Evolutionary conservation across 2,113 vertebrate genomes (phyloP), one percentile per base, ranked within the genome.

Genomic region (Tinamus guttatus): DNA sequence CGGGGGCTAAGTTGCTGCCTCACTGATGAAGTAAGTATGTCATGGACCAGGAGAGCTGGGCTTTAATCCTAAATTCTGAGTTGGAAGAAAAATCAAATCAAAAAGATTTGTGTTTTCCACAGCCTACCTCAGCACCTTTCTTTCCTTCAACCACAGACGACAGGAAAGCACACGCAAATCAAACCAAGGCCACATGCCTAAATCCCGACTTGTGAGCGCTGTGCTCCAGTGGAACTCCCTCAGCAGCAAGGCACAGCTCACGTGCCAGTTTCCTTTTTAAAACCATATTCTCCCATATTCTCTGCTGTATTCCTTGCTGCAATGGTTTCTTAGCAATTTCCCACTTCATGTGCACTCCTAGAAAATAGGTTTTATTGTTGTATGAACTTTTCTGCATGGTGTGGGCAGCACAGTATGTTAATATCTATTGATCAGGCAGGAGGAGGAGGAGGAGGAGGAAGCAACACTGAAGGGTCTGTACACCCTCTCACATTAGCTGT

Each of bases 181-280:
- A 87, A 79, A 27, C 9, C 1, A 1, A 76, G 49, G 49, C 41
- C 40, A 43, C 0, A 18, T 21, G 30, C 40, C 22, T 30, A 65
- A 64, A 54, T 24, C 8, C 49, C 9, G 49, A 27, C 22, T 27
- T 24, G 34, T 16, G 34, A 6, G 0, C 0, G 25, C 28, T 59
- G 54, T 21, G 41, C 51, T 56, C 30, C 21, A 1, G 0, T 12
- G 20, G 8, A 64, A 17, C 25, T 27, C 21, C n/a, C 10, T 14
- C 21, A 41, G 51, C 28, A 41, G 34, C 10, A 5, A 25, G 21
- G 15, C 32, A 64, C 7, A 47, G 38, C 0, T 0, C 20, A 28
- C 40, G 68, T 43, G 45, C 10, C 36, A 7, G 56, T 75, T 47
- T 58, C n/a, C 14, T 79, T 22, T 90, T 81, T 59, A 13, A 54